Percentiles rank a stretch among this genome's conserved stretches.
Evolutionary conservation across 2,797 vertebrate species (phyloP).

Genomic region (Mustela erminea): DNA sequence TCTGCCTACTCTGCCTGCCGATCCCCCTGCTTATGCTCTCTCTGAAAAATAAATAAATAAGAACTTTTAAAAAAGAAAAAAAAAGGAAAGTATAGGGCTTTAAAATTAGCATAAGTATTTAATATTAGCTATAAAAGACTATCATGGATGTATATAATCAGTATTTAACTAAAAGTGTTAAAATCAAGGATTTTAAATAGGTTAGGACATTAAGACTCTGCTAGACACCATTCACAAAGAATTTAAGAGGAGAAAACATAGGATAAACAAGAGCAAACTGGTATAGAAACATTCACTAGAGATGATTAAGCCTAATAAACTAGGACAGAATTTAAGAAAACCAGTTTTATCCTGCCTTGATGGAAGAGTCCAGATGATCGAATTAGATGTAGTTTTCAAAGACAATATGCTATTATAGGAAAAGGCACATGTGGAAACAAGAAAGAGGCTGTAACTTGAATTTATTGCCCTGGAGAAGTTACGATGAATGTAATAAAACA

Average conservation of each 20-base stretch:
- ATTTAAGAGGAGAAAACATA: neutral
- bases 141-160: neutral
- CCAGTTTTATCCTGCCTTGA: neutral
- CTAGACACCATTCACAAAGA: neutral
- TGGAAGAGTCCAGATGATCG: constrained; percentile 24
- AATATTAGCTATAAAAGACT: neutral
- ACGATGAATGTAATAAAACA: constrained; percentile 51
- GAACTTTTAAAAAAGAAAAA: neutral
- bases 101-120: neutral
- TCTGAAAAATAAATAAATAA: neutral
- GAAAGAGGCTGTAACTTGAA: neutral
- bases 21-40: neutral
- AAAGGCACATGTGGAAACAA: neutral
- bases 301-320: constrained; percentile 16
- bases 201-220: neutral
- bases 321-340: constrained; percentile 44
- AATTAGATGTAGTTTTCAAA: constrained; percentile 47
- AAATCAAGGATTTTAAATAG: neutral
- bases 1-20: neutral
- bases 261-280: neutral
- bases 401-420: neutral
- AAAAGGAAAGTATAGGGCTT: neutral
- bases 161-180: neutral
- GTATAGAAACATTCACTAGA: neutral
- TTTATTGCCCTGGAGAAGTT: constrained; percentile 27